Percentiles rank a stretch among this genome's conserved stretches.
phyloP scores from a whole-genome alignment of 1,140 invertebrate genomes.

The Zaprionus camerounensis region DNA sequence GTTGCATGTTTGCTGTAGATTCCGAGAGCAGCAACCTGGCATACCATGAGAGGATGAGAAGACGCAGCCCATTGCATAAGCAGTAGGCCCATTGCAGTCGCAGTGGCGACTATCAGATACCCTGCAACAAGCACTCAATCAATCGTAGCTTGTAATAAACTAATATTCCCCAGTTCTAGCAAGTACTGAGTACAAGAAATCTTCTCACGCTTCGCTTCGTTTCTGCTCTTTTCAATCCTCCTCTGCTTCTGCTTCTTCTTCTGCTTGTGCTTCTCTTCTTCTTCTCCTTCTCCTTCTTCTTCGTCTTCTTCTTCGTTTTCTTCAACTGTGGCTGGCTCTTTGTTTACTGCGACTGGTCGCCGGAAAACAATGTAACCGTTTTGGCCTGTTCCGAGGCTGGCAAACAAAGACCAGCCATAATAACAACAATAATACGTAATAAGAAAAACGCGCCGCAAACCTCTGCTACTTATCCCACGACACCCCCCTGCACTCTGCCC shows the following conservation, averaged over 20 bases:
- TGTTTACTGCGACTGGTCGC: conserved; percentile 23
- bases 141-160: neutral
- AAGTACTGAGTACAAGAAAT: neutral
- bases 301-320: neutral
- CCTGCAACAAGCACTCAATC: neutral
- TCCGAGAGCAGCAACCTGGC: neutral
- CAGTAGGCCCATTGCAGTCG: neutral
- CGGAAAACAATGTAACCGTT: conserved; percentile 52
- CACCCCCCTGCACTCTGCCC: neutral
- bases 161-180: neutral
- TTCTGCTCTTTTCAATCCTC: neutral
- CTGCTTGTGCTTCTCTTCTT: neutral
- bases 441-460: conserved; percentile 11
- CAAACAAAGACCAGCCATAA: conserved; percentile 36
- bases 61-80: neutral
- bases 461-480: neutral
- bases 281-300: neutral
- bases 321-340: conserved; percentile 12
- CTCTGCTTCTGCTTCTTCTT: neutral
- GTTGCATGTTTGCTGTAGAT: neutral
- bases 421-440: conserved; percentile 50
- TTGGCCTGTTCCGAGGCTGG: conserved; percentile 28
- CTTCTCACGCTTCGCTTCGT: neutral
- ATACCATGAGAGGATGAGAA: neutral
- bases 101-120: neutral